Evolutionary conservation across 2,888 invertebrate genomes (phyloP), one percentile per base, ranked within the genome.

Genomic region (Petrolisthes cinctipes): DNA sequence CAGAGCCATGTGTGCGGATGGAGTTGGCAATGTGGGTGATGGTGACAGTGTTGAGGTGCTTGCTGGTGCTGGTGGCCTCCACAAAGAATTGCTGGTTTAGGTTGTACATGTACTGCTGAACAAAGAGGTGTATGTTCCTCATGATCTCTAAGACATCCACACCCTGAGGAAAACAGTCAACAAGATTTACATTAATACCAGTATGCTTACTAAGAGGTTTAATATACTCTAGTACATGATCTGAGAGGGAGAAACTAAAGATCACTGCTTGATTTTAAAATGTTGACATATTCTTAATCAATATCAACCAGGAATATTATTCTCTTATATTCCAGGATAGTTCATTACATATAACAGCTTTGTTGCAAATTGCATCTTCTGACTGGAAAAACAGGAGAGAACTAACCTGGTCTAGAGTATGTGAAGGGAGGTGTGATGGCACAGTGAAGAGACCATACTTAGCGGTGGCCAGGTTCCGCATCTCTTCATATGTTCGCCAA

Each of bases 401-500:
- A 17, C 17, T 61, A n/a, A 90, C 95, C 93, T 99, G 99, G 92
- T 99, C 99, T 86, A 99, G 94, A 0, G 98, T 98, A 93, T 99
- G 98, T 91, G 97, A 97, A 0, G 99, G 99, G 82, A 99, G 94
- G 93, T 97, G 96, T 92, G 98, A 97, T 92, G 98, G 97, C n/a
- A 97, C 95, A 0, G 97, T 96, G 23, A 94, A 94, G 61, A 99
- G 93, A 89, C 95, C 95, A 92, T 97, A 96, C 92, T 98, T 97
- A 91, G 97, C 95, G 92, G 94, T 94, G 0, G 98, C 99, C 93
- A 99, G 94, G 92, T 96, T 96, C 89, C 98, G 95, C 99, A 99
- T 99, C 93, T 98, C 97, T 23, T 97, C 96, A 92, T 99, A 99
- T 0, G 98, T 98, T 93, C 96, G 97, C 98, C 99, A 99, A 93